Conservation (phyloP, 2,888 invertebrate species). For the Drosophila kanekoi region DNA sequence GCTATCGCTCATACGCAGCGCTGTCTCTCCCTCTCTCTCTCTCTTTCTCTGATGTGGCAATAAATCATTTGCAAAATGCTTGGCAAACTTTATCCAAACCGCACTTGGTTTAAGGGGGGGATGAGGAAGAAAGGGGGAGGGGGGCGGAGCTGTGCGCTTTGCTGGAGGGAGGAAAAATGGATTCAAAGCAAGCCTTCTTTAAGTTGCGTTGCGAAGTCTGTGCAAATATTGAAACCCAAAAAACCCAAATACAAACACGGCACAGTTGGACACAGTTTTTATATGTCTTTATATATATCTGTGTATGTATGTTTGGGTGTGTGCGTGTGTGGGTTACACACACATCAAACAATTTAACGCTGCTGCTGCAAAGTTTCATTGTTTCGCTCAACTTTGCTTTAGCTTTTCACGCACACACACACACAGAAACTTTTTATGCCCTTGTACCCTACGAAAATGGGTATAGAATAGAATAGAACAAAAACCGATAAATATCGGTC, state of each 20-base stretch:
- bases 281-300: background rate
- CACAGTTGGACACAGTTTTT: conserved; percentile 44
- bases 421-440: conserved; percentile 6
- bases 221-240: conserved; percentile 57
- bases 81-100: conserved; percentile 56
- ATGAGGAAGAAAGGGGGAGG: background rate
- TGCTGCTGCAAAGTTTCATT: conserved; percentile 70
- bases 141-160: background rate
- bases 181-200: conserved; percentile 46
- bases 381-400: conserved; percentile 65
- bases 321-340: conserved; percentile 25
- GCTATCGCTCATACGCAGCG: conserved; percentile 57
- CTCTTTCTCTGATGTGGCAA: conserved; percentile 48
- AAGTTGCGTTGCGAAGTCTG: conserved; percentile 36
- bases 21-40: conserved; percentile 27
- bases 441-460: background rate
- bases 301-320: background rate
- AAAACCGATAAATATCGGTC: no score
- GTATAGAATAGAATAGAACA: background rate
- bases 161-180: conserved; percentile 41
- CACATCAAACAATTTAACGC: conserved; percentile 62
- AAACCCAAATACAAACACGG: conserved; percentile 63
- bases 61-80: conserved; percentile 70
- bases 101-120: conserved; percentile 10
- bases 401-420: conserved; percentile 41